phyloP scores from a whole-genome alignment of 2,888 invertebrate genomes.

The Microchrysa polita region DNA sequence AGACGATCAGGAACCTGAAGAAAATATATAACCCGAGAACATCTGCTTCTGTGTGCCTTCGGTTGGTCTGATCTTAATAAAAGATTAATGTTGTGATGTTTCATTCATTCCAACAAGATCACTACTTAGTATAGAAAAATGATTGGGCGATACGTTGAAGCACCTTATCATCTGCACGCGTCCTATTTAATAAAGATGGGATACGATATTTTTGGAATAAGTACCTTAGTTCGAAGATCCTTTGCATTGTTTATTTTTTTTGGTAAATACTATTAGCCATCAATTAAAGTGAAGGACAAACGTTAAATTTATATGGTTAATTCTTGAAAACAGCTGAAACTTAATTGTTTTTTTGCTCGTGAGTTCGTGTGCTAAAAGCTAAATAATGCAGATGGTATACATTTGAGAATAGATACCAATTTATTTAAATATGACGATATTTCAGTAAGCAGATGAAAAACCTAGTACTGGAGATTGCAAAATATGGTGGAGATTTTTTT shows the following conservation, averaged over 20 bases:
- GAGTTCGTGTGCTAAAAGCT: no score
- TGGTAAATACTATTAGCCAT: slow-evolving; percentile 19
- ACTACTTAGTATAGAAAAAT: slow-evolving; percentile 6
- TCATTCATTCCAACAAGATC: slow-evolving; percentile 14
- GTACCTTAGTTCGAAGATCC: slow-evolving; percentile 22
- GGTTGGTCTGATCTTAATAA: background rate
- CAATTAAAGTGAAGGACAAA: slow-evolving; percentile 30
- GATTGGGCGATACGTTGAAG: background rate
- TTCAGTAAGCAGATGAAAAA: no score
- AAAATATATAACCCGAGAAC: background rate
- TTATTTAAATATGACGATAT: no score
- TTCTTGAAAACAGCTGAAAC: slow-evolving; percentile 32
- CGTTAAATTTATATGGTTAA: background rate
- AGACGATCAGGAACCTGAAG: background rate
- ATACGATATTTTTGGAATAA: slow-evolving; percentile 8
- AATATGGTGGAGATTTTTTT: no score
- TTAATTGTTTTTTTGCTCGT: background rate
- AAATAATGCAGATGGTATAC: no score
- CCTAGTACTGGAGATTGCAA: no score
- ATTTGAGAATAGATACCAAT: no score
- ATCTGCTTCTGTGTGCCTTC: background rate
- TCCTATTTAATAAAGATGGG: slow-evolving; percentile 3
- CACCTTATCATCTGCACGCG: slow-evolving; percentile 34
- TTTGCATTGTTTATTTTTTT: background rate
- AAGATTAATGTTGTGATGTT: slow-evolving; percentile 8